phyloP scores from a whole-genome alignment of 2,797 vertebrate genomes.

The Moxostoma hubbsi region DNA sequence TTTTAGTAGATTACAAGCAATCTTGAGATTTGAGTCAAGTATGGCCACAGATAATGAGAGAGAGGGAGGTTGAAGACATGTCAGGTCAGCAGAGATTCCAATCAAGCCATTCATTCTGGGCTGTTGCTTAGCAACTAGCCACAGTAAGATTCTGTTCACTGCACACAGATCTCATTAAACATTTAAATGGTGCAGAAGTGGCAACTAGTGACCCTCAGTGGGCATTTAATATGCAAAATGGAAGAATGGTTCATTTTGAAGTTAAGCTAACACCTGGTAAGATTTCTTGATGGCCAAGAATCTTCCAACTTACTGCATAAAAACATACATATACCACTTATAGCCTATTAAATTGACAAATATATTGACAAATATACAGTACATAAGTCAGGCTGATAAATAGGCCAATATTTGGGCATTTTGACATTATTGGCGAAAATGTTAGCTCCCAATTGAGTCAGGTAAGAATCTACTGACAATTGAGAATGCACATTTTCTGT shows the following conservation, averaged over 20 bases:
- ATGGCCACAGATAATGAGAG: not conserved
- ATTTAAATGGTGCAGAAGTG: conserved; percentile 47
- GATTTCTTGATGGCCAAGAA: not conserved
- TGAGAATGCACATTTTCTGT: too few relatives aligned
- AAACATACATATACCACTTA: not conserved
- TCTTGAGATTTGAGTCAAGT: conserved; percentile 9
- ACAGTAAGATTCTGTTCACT: conserved; percentile 35
- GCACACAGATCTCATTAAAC: conserved; percentile 37
- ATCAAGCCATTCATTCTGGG: conserved; percentile 20
- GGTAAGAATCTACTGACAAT: too few relatives aligned
- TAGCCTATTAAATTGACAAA: too few relatives aligned
- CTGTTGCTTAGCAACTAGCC: conserved; percentile 50
- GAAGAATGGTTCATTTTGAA: conserved; percentile 7
- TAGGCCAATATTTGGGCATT: too few relatives aligned
- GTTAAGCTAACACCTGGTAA: not conserved
- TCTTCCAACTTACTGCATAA: not conserved
- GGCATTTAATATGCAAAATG: conserved; percentile 14
- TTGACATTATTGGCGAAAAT: too few relatives aligned
- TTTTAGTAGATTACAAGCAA: not conserved
- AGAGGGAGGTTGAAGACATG: not conserved
- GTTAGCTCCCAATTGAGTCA: too few relatives aligned
- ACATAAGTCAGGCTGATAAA: too few relatives aligned
- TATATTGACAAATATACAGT: too few relatives aligned
- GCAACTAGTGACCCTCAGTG: conserved; percentile 27
- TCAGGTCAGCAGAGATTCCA: conserved; percentile 26